Base-by-base conservation (phyloP, 2,797 vertebrate genomes). In the Hybognathus amarus region DNA sequence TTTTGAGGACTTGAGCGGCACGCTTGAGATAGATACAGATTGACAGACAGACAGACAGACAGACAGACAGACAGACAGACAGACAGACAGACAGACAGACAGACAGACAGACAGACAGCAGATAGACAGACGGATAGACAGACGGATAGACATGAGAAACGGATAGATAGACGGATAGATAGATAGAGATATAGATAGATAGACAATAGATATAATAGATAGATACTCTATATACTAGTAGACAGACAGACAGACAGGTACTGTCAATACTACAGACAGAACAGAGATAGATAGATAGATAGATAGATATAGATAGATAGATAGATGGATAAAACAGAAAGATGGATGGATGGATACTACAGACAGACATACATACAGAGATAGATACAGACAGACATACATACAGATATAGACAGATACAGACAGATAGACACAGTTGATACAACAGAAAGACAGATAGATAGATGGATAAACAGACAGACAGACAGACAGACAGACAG, bases 101-200 rank as follows among this genome's bases (percentile, higher is more conserved):
- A 27, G 59, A 64, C 3, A 64, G 6, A 33, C 1, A 18, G 6
- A 64, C 2, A 17, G 61, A 61, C 30, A 2, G 30, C 0, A 27
- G 1, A 6, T 0, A 13, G n/a, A 59, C 0, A n/a, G 54, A 59
- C 0, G 13, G 11, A 27, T 0, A 6, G 5, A 30, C 0, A 33
- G 30, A n/a, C n/a, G n/a, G n/a, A n/a, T n/a, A n/a, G n/a, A n/a
- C n/a, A n/a, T n/a, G n/a, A n/a, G n/a, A n/a, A n/a, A n/a, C n/a
- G n/a, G n/a, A n/a, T n/a, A n/a, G n/a, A 24, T 1, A 24, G n/a
- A 22, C 1, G 38, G 30, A 33, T 0, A 33, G 30, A 33, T 33
- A 33, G 30, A 20, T 0, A 36, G 22, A n/a, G n/a, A n/a, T n/a
- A n/a, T n/a, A n/a, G n/a, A n/a, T n/a, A n/a, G n/a, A n/a, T n/a